Evolutionary conservation across 2,888 invertebrate genomes (phyloP).

Genomic region (Oxyteleia sp.): DNA sequence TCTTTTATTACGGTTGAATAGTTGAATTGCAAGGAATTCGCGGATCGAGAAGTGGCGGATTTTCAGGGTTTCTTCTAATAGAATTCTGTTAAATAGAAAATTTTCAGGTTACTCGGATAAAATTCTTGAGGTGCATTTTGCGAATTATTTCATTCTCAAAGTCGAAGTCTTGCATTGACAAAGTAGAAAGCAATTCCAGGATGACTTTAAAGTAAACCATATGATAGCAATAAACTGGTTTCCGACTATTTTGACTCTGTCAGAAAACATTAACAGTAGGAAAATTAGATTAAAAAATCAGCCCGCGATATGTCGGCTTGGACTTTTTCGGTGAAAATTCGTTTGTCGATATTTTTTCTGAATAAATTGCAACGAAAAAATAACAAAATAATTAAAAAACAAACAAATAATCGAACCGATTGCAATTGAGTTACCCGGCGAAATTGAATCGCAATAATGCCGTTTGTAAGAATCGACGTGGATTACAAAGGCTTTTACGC

Average conservation of each 20-base stretch:
- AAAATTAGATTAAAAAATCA: not conserved
- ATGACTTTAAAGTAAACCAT: conserved; percentile 5
- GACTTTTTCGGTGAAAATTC: not conserved
- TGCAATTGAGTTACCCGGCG: too few species aligned
- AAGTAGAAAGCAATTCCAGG: conserved; percentile 11
- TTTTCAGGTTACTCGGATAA: conserved; percentile 38
- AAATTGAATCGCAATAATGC: too few species aligned
- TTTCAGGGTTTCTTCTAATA: conserved; percentile 19
- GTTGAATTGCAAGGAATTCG: conserved; percentile 38
- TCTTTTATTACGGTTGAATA: conserved; percentile 40
- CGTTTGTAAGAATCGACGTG: too few species aligned
- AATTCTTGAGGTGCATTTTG: conserved; percentile 31
- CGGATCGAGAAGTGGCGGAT: conserved; percentile 40
- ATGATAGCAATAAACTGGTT: conserved; percentile 8
- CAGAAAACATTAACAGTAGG: not conserved
- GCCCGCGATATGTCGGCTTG: not conserved
- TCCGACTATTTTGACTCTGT: not conserved
- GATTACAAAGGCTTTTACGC: too few species aligned
- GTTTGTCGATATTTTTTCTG: not conserved
- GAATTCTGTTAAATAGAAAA: conserved; percentile 28
- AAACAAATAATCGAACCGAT: not conserved
- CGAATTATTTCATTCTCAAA: conserved; percentile 12
- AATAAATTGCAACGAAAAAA: not conserved
- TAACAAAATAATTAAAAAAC: too few species aligned
- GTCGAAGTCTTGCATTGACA: conserved; percentile 7